Evolutionary conservation across 2,888 invertebrate genomes (phyloP), one percentile per base, ranked within the genome.

Genomic region (Quadriops clusia): DNA sequence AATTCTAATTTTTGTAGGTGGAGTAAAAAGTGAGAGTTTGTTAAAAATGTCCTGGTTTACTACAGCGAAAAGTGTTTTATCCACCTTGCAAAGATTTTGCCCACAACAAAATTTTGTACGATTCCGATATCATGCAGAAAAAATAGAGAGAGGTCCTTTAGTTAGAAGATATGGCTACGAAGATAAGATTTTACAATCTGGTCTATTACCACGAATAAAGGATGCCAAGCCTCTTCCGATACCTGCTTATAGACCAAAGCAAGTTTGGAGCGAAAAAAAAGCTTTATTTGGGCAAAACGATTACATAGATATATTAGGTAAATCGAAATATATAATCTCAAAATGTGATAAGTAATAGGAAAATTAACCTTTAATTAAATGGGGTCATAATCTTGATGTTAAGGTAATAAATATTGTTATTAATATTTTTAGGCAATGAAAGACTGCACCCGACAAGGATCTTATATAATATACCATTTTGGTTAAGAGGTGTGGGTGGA

Each of bases 231-330:
- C 64, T 20, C 51, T 72, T 3, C 72, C 77, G 2, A 70, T 83
- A 51, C 84, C 84, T 0, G 63, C 70, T 18, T 83, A 83, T 46
- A 67, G 72, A 32, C 87, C 87, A 3, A 69, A 64, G 41, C 73
- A 89, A 60, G 50, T 60, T 1, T 95, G 93, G 93, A 52, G 64
- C 0, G 70, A 76, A 43, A 79, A 76, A 45, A 72, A 72, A 49
- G 89, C 91, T 2, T 56, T 89, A 1, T 90, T 85, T 64, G 95
- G 95, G 0, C 93, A 93, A 57, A 95, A 95, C 63, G 94, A 95
- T 60, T 95, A 94, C 53, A 91, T 95, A 41, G 94, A 97, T 56
- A 91, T 97, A 34, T 67, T 97, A 29, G 95, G 95, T 2, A 75
- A n/a, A n/a, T n/a, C n/a, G n/a, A n/a, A n/a, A n/a, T n/a, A n/a